These are phyloP conservation scores for Tinea semifulvella DNA, from an alignment of 2,888 invertebrate genomes.

Conservation along the genomic window DNA sequence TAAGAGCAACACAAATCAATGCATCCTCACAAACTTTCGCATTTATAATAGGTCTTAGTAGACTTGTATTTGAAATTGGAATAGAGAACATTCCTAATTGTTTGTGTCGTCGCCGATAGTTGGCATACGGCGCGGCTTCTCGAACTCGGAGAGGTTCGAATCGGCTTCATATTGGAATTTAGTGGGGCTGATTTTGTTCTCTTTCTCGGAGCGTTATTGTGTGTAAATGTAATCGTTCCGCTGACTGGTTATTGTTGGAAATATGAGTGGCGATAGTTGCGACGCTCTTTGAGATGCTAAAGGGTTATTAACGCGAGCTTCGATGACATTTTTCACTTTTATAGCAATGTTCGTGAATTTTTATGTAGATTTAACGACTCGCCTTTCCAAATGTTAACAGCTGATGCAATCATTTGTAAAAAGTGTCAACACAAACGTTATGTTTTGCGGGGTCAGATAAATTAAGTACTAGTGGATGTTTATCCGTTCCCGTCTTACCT, in stretches of 20 bases:
- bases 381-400: background rate
- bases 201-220: constrained; percentile 50
- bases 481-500: no score
- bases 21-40: no score
- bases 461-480: no score
- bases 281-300: no score
- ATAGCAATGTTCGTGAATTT: constrained; percentile 16
- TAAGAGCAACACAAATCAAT: no score
- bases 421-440: no score
- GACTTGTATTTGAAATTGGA: constrained; percentile 46
- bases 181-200: constrained; percentile 56
- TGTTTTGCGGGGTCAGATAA: no score
- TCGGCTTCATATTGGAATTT: constrained; percentile 58
- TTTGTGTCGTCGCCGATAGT: constrained; percentile 49
- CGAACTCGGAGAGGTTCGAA: constrained; percentile 51
- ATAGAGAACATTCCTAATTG: constrained; percentile 58
- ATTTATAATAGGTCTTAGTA: no score
- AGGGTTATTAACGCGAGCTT: constrained; percentile 19
- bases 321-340: constrained; percentile 21
- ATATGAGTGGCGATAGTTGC: constrained; percentile 33
- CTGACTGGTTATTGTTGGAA: constrained; percentile 43
- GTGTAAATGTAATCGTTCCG: constrained; percentile 59
- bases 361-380: constrained; percentile 17
- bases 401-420: background rate
- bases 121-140: constrained; percentile 57